Evolutionary conservation across 2,797 vertebrate genomes (phyloP), one percentile per base, ranked within the genome.

Genomic region (Sibirionetta formosa): DNA sequence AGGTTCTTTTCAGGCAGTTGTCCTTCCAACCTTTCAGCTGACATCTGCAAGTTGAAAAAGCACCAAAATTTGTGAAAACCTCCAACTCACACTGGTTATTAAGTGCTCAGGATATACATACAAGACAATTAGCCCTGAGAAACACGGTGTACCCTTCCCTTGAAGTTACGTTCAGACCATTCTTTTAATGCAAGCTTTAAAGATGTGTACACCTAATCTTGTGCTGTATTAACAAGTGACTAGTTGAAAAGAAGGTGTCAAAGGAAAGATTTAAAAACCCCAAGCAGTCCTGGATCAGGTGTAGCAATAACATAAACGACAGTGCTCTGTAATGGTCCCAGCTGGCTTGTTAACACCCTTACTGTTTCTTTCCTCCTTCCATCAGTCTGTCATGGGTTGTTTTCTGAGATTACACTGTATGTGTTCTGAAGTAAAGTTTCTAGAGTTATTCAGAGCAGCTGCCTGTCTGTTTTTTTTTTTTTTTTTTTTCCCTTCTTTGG

Each of bases 51-150:
- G n/a, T 46, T 66, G 29, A 63, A 78, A 75, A 83, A 78, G 53
- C 35, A 63, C 53, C 4, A 54, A 44, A 44, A 54, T 27, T 51
- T 53, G 36, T 60, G 33, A 69, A 65, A 93, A 57, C 72, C 5
- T 24, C 16, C 12, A 46, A 46, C 56, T 69, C 8, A 1, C 9
- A 1, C 63, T 15, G 4, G 72, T 18, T 24, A 22, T 60, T 42
- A 85, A 51, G 5, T 8, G 72, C 4, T 68, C 0, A 0, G 7
- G 26, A 26, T 29, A 13, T 69, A 14, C 6, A 1, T 72, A 31
- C 2, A 61, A 72, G 54, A 61, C 8, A 51, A 7, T 65, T 81
- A 27, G 77, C 33, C 13, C 20, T 73, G 31, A 65, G 12, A 9
- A 69, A 26, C 23, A n/a, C 17, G 15, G 8, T 91, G 4, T 1